Base-by-base conservation (phyloP, 2,888 invertebrate genomes). In the Tortricodes alternella region DNA sequence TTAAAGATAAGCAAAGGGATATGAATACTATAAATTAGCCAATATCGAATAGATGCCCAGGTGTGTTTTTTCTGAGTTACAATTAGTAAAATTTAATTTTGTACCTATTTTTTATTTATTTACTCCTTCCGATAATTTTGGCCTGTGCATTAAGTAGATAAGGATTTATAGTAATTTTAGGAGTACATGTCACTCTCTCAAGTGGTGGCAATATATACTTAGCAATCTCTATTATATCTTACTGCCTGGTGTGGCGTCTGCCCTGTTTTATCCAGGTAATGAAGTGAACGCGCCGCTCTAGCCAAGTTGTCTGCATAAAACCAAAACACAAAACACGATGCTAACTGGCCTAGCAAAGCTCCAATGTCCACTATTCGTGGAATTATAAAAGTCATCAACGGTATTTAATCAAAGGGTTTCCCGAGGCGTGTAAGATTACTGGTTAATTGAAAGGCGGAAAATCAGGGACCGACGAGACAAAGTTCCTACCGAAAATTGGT, bases 301-400 rank as follows among this genome's bases (percentile, higher is more conserved):
- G 70, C 67, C 78, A 80, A 83, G 80, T 82, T 76, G 75, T 69
- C 66, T 64, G 68, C 70, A 70, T 73, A 66, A 72, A 78, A 72
- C 74, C 69, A 78, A 81, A 81, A 83, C 76, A 78, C 75, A 78
- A 82, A 86, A 85, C 76, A 80, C 76, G 72, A 75, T 71, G 68
- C 55, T 65, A 69, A 69, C 62, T 68, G 69, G 76, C 79, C 6
- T 15, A 41, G 24, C 6, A 79, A 75, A 78, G 83, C 80, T 76
- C 77, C 76, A 76, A 84, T 86, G 89, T 85, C 88, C 89, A 89
- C 80, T 85, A 84, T 80, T 77, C 80, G 83, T 81, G 87, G 89
- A 88, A 86, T 82, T 84, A n/a, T n/a, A 87, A 89, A 90, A 89
- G 88, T 89, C 88, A 89, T 89, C 89, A 88, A 78, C 78, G 76